phyloP scores from a whole-genome alignment of 2,113 vertebrate genomes.

The Nanger granti region DNA sequence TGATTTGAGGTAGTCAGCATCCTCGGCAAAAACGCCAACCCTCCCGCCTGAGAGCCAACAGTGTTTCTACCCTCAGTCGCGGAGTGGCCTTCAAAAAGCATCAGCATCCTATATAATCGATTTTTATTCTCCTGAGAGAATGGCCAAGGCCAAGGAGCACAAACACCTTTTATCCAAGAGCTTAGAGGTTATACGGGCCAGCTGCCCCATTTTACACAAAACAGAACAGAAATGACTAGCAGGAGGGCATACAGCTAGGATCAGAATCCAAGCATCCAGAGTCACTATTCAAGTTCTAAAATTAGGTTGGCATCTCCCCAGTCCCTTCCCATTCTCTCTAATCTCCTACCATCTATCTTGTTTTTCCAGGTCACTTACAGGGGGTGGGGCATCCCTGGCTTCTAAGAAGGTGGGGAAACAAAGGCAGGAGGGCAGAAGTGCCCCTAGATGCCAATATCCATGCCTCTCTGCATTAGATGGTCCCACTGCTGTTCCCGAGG shows the following conservation, averaged over 20 bases:
- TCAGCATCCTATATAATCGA: accelerated
- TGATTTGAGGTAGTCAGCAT: neutral
- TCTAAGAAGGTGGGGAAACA: neutral
- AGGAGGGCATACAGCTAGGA: neutral
- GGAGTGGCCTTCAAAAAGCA: neutral
- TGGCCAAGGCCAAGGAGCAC: neutral
- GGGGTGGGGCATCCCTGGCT: neutral
- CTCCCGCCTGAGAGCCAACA: neutral
- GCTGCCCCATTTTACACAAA: neutral
- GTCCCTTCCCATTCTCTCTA: neutral
- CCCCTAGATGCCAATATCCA: too few relatives aligned
- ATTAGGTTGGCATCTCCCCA: neutral
- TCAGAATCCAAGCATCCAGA: neutral
- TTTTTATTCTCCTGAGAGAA: neutral
- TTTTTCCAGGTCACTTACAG: neutral
- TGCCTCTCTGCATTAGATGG: neutral
- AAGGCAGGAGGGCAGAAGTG: neutral
- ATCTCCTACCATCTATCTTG: neutral
- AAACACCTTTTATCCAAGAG: neutral
- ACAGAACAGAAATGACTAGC: neutral
- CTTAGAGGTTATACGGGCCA: neutral
- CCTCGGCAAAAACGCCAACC: neutral
- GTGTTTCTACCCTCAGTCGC: neutral
- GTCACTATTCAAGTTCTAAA: neutral
- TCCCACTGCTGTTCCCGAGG: neutral